Evolutionary conservation across 2,113 vertebrate genomes (phyloP).

Genomic region (Gnathonemus longibarbis): DNA sequence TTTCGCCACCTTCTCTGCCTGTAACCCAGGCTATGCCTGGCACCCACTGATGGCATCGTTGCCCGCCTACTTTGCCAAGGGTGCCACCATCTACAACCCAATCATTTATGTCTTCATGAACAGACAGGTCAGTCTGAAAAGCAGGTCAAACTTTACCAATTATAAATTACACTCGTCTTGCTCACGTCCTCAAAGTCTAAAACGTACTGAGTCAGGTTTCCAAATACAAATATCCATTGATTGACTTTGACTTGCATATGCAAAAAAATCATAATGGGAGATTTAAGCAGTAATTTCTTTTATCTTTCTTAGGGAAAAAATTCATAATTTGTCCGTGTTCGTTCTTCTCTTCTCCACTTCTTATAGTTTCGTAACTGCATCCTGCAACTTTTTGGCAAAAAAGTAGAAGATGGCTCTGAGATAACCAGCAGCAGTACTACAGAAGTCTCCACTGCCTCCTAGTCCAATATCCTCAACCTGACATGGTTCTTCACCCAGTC

Average conservation of each 20-base stretch:
- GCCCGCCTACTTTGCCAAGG: slow-evolving; percentile 82
- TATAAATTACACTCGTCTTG: too few species aligned
- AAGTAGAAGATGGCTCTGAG: slow-evolving; percentile 74
- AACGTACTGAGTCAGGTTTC: not conserved
- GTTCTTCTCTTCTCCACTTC: slow-evolving; percentile 3
- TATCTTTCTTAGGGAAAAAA: not conserved
- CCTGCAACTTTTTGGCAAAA: slow-evolving; percentile 77
- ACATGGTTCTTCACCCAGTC: not conserved
- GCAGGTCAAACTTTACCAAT: not conserved
- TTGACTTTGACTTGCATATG: not conserved
- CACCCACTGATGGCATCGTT: slow-evolving; percentile 73
- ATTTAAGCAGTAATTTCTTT: not conserved
- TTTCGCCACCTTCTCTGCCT: slow-evolving; percentile 73
- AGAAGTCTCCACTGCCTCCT: slow-evolving; percentile 60
- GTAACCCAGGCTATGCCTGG: slow-evolving; percentile 76
- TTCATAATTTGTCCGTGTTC: not conserved
- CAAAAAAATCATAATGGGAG: not conserved
- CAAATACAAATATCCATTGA: not conserved
- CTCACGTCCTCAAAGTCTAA: too few species aligned
- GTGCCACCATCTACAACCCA: slow-evolving; percentile 84
- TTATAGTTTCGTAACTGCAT: slow-evolving; percentile 77
- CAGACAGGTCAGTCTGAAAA: slow-evolving; percentile 64
- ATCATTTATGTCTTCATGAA: slow-evolving; percentile 89
- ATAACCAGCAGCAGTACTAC: slow-evolving; percentile 73
- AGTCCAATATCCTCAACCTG: not conserved